Base-by-base conservation (phyloP, 2,797 vertebrate genomes). In the Argentina silus region DNA sequence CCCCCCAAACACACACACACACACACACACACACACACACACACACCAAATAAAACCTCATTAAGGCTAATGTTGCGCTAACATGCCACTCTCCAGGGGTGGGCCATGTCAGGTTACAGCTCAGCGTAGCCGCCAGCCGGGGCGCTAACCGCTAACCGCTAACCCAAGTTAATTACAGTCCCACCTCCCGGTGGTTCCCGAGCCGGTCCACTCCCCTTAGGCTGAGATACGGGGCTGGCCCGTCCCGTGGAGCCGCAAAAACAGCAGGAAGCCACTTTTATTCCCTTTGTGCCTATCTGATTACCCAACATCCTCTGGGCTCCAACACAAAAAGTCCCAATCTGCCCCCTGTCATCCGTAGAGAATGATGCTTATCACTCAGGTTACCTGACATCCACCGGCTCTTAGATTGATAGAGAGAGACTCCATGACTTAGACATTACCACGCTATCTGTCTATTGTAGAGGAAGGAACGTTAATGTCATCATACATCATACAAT, bases 11-110 rank as follows among this genome's bases (percentile, higher is more conserved):
- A 72, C 63, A 71, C 48, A 36, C 27, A 36, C 27, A 36, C 27
- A 36, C 27, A 36, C 68, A 78, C 19, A 43, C 73, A 60, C 69
- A 67, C 63, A 71, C 64, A 73, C 74, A 88, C 70, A 86, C 73
- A 53, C 86, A 89, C 90, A 86, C 56, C 84, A 90, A 89, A 93
- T 91, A 93, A 91, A 90, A 89, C 79, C 85, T 89, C 88, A 93
- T 92, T 91, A 90, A 91, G 83, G 86, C 89, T 92, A 91, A 92
- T 91, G 89, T 91, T 92, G 90, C 89, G 83, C 89, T 92, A 93
- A 93, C 92, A 94, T 92, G 92, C 90, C 93, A 90, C 89, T 93
- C 91, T 90, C 83, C 74, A 78, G 79, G 81, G 90, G 91, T 91
- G 90, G 91, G 90, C 93, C 83, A 78, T 85, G 85, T 87, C 88